phyloP scores from a whole-genome alignment of 1,140 invertebrate genomes.

The Panagrolaimus sp. region DNA sequence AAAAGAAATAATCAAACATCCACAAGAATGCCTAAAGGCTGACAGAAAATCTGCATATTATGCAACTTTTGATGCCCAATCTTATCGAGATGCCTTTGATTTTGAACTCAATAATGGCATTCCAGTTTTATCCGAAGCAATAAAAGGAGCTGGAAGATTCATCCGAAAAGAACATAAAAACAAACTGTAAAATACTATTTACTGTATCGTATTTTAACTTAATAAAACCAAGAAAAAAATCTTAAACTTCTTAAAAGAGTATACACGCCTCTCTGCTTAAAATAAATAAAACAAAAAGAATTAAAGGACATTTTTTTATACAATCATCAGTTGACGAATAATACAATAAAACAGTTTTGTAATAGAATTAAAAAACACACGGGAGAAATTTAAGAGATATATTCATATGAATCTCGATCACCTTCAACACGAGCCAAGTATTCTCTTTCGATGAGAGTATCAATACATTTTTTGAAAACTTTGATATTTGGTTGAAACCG shows the following conservation, averaged over 20 bases:
- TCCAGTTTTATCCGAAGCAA: not conserved
- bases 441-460: constrained; percentile 96
- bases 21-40: constrained; percentile 71
- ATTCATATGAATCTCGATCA: no score
- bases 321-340: no score
- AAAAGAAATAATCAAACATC: constrained; percentile 71
- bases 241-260: not conserved
- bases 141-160: constrained; percentile 1
- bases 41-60: constrained; percentile 70
- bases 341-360: not conserved
- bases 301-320: no score
- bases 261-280: no score
- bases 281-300: no score
- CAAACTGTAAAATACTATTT: not conserved
- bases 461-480: constrained; percentile 97
- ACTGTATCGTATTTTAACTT: not conserved
- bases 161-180: not conserved
- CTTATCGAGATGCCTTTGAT: not conserved
- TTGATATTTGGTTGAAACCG: constrained; percentile 93
- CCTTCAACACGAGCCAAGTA: constrained; percentile 75
- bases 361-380: not conserved
- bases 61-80: constrained; percentile 61
- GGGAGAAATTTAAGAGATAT: no score
- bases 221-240: not conserved
- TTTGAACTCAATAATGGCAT: not conserved